These are phyloP conservation scores for Choristoneura rosaceana DNA, from an alignment of 2,888 invertebrate species.

Conservation along the genomic window DNA sequence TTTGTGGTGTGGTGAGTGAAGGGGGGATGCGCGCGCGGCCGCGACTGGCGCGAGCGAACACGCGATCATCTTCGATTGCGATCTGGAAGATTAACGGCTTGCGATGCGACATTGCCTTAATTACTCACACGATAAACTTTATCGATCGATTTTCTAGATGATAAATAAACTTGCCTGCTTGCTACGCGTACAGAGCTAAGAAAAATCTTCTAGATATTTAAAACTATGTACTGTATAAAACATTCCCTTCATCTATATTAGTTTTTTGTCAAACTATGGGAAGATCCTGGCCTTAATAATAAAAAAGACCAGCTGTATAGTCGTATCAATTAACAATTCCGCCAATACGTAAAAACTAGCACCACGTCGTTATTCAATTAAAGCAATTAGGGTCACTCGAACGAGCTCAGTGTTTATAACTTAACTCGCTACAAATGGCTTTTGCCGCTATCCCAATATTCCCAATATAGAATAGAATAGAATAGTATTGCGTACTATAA, in stretches of 20 bases:
- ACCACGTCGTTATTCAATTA: conserved; percentile 76
- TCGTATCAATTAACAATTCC: conserved; percentile 68
- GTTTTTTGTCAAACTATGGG: conserved; percentile 39
- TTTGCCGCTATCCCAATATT: neutral
- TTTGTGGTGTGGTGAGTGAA: conserved; percentile 51
- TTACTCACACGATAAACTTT: conserved; percentile 74
- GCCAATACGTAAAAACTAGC: conserved; percentile 62
- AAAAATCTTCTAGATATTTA: conserved; percentile 21
- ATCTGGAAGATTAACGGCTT: conserved; percentile 78
- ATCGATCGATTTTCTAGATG: conserved; percentile 67
- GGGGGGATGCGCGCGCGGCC: conserved; percentile 37
- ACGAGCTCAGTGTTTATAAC: conserved; percentile 42
- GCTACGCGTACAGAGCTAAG: conserved; percentile 17
- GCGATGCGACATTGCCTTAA: conserved; percentile 77
- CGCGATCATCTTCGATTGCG: conserved; percentile 79
- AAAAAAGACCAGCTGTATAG: conserved; percentile 63
- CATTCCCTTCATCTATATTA: neutral
- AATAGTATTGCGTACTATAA: no score
- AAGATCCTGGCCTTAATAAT: conserved; percentile 56
- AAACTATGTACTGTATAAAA: neutral
- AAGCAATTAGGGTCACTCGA: conserved; percentile 80
- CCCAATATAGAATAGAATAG: neutral
- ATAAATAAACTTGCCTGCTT: conserved; percentile 48
- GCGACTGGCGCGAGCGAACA: conserved; percentile 57
- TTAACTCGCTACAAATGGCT: conserved; percentile 6